phyloP scores from a whole-genome alignment of 2,888 invertebrate genomes.

The Agrochola lota region DNA sequence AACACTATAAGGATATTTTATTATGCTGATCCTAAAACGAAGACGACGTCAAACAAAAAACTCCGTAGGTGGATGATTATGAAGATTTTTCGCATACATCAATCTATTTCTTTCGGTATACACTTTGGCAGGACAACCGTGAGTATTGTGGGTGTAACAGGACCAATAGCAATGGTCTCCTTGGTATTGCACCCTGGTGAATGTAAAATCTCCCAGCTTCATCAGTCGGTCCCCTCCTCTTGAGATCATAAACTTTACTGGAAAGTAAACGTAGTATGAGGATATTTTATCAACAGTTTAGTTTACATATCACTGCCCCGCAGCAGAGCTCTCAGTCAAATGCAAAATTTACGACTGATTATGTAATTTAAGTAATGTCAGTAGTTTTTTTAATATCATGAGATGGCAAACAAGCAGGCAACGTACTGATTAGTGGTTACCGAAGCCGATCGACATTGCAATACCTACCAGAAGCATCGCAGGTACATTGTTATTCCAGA shows the following conservation, averaged over 20 bases:
- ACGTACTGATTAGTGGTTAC: not conserved
- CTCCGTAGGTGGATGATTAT: conserved; percentile 87
- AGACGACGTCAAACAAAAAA: conserved; percentile 83
- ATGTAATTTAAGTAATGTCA: not conserved
- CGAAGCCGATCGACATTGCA: not conserved
- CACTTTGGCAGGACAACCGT: conserved; percentile 83
- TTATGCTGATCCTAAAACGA: conserved; percentile 36
- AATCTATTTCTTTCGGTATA: conserved; percentile 81
- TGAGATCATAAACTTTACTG: conserved; percentile 87
- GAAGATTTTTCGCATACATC: conserved; percentile 81
- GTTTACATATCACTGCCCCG: not conserved
- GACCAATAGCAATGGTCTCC: conserved; percentile 81
- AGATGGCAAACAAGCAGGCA: not conserved
- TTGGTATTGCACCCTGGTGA: conserved; percentile 75
- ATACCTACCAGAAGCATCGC: not conserved
- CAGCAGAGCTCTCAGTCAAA: not conserved
- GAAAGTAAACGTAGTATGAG: conserved; percentile 70
- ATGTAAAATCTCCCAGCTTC: conserved; percentile 87
- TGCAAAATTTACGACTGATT: not conserved
- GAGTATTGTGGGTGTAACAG: conserved; percentile 83
- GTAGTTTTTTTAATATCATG: not conserved
- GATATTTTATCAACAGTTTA: conserved; percentile 40
- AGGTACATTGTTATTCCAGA: not conserved
- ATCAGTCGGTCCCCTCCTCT: conserved; percentile 84
- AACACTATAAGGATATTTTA: conserved; percentile 13